phyloP scores from a whole-genome alignment of 2,797 vertebrate species.

The Benthosema pterotum region DNA sequence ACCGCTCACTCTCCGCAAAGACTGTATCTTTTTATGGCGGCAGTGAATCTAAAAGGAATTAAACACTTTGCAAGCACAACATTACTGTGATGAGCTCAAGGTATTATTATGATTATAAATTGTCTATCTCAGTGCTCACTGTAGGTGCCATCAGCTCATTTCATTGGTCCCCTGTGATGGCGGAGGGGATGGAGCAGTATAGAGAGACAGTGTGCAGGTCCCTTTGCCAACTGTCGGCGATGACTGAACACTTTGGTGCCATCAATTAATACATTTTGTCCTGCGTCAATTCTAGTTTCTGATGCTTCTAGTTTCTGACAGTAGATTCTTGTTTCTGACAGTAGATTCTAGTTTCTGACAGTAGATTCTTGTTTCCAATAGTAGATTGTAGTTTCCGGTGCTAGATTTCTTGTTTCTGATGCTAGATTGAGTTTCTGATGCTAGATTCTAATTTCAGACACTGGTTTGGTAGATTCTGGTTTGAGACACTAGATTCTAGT shows the following conservation, averaged over 20 bases:
- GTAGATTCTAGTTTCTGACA: no score
- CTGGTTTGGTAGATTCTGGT: no score
- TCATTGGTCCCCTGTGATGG: constrained; percentile 39
- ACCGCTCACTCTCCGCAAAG: constrained; percentile 41
- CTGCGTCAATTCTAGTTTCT: no score
- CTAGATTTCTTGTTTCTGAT: no score
- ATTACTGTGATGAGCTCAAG: constrained; percentile 51
- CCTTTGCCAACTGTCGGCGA: constrained; percentile 27
- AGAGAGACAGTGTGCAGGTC: constrained; percentile 34
- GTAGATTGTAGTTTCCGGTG: no score
- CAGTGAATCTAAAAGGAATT: constrained; percentile 67
- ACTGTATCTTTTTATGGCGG: constrained; percentile 60
- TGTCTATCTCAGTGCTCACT: constrained; percentile 37
- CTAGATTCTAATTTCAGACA: no score
- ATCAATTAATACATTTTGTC: no score
- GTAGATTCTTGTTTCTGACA: no score
- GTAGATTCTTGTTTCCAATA: no score
- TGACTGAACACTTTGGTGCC: constrained; percentile 15
- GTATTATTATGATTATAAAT: constrained; percentile 53
- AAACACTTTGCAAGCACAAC: constrained; percentile 71
- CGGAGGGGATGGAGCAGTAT: constrained; percentile 16
- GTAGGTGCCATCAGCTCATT: constrained; percentile 55
- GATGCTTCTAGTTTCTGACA: no score
- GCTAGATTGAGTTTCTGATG: no score
- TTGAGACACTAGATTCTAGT: no score